phyloP scores from a whole-genome alignment of 2,113 vertebrate genomes.

The Sclerurus mexicanus region DNA sequence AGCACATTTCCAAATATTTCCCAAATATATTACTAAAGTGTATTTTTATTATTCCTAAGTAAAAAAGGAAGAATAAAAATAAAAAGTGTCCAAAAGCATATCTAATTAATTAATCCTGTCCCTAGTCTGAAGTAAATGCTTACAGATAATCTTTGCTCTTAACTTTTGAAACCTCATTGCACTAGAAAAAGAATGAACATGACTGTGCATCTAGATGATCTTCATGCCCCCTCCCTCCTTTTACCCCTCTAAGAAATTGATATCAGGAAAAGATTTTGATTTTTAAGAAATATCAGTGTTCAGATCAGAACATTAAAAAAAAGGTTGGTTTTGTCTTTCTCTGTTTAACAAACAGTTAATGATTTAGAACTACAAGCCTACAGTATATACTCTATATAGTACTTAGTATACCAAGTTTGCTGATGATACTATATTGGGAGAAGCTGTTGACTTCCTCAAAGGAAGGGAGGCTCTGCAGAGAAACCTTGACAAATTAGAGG shows the following conservation, averaged over 20 bases:
- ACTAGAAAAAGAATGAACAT: neutral
- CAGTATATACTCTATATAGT: too few species aligned
- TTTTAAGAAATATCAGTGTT: neutral
- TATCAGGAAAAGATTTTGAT: neutral
- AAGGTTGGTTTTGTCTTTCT: neutral
- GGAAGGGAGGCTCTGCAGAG: neutral
- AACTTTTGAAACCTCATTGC: neutral
- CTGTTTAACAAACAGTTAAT: neutral
- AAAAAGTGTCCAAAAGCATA: neutral
- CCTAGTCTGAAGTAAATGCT: neutral
- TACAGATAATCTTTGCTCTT: neutral
- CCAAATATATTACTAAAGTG: rapidly evolving
- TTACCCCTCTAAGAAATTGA: neutral
- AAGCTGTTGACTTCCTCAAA: neutral
- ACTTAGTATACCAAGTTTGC: neutral
- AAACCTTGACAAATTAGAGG: neutral
- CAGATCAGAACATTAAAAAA: neutral
- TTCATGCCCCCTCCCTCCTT: neutral
- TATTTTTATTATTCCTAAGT: neutral
- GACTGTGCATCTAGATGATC: neutral
- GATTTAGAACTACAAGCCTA: neutral
- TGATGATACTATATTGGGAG: neutral
- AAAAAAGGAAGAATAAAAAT: neutral
- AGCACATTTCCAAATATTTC: neutral
- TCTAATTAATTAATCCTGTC: neutral